Conservation (phyloP, 2,888 invertebrate species). For the Thymelicus acteon region DNA sequence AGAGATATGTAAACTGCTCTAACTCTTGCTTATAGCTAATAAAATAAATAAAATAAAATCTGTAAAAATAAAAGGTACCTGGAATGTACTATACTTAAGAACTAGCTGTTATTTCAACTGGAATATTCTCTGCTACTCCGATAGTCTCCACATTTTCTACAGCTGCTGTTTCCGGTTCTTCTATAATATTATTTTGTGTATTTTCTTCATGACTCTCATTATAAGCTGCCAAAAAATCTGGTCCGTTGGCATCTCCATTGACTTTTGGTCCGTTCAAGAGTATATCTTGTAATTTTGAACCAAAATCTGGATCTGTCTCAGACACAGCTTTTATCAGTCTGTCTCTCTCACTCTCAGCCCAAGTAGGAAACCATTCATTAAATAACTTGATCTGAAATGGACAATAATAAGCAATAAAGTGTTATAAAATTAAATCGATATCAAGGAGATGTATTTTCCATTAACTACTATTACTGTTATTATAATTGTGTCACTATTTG, state of each 20-base stretch:
- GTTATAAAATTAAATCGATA: background rate
- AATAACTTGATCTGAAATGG: constrained; percentile 89
- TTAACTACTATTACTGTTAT: too few relatives aligned
- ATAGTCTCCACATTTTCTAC: constrained; percentile 46
- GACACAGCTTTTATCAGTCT: constrained; percentile 88
- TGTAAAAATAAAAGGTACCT: constrained; percentile 29
- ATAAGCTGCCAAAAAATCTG: constrained; percentile 29
- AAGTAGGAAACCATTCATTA: constrained; percentile 92
- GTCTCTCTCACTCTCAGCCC: constrained; percentile 90
- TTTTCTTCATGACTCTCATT: constrained; percentile 52
- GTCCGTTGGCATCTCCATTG: constrained; percentile 72
- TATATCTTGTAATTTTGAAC: constrained; percentile 86
- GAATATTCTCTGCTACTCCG: constrained; percentile 59
- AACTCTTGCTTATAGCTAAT: constrained; percentile 18
- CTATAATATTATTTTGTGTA: constrained; percentile 27
- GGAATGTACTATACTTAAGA: constrained; percentile 56
- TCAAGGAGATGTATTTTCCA: too few relatives aligned
- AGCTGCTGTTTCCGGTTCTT: constrained; percentile 45
- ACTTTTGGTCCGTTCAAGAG: constrained; percentile 62
- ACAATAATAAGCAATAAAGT: constrained; percentile 30
- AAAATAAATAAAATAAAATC: constrained; percentile 36
- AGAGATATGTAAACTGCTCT: constrained; percentile 11
- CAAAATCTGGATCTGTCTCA: constrained; percentile 89
- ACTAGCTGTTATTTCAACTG: constrained; percentile 74
- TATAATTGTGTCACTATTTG: too few relatives aligned